Conservation (phyloP, 2,888 invertebrate species). For the Nipponacmea schrenckii region DNA sequence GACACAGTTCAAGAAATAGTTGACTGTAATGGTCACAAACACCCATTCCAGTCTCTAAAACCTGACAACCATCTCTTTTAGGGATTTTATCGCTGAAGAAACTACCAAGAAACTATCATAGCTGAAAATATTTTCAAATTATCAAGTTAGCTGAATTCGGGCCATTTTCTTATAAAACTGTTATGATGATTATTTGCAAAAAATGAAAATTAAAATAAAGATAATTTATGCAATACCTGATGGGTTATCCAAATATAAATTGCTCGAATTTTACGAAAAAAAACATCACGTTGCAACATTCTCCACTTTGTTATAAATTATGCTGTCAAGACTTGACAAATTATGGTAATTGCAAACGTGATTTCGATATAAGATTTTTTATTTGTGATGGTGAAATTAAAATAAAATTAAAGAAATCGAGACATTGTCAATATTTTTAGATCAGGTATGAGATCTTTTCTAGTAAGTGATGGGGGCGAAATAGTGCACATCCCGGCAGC, state of each 20-base stretch:
- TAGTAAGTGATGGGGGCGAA: background rate
- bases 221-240: constrained; percentile 28
- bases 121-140: background rate
- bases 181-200: too few relatives aligned
- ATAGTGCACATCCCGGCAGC: background rate
- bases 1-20: constrained; percentile 42
- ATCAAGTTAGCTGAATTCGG: background rate
- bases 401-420: background rate
- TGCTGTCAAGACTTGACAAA: too few relatives aligned
- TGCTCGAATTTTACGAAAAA: constrained; percentile 34
- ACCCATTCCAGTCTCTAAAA: constrained; percentile 30
- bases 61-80: constrained; percentile 29
- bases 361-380: too few relatives aligned
- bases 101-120: constrained; percentile 33
- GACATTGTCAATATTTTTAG: background rate
- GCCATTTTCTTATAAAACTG: too few relatives aligned
- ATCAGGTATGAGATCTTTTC: background rate
- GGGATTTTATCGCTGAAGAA: constrained; percentile 27
- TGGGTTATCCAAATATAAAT: constrained; percentile 52
- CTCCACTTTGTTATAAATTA: too few relatives aligned
- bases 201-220: background rate
- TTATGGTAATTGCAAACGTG: too few relatives aligned
- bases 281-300: too few relatives aligned
- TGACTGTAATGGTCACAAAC: constrained; percentile 43
- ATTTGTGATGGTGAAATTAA: too few relatives aligned